A percentile compares a stretch with the other conserved stretches of the same genome.
These are phyloP conservation scores for Mylabris phalerata DNA, from an alignment of 1,140 invertebrate genomes.

Conservation along the genomic window DNA sequence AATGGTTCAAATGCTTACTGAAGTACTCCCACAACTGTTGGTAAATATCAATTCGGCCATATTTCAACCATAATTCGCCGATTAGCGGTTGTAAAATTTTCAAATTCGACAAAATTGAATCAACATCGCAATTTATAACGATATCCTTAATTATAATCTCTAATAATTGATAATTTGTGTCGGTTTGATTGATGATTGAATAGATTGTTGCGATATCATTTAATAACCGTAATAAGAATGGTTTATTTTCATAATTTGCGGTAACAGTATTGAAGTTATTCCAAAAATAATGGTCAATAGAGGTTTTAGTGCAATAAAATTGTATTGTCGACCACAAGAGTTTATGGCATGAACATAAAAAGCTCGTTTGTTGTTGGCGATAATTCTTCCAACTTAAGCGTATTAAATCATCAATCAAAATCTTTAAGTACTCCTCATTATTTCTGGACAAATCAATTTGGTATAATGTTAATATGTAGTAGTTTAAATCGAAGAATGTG, in stretches of 20 bases:
- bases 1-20: slow-evolving; percentile 32
- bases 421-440: slow-evolving; percentile 16
- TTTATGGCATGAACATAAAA: slow-evolving; percentile 26
- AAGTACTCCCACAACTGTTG: slow-evolving; percentile 35
- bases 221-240: slow-evolving; percentile 21
- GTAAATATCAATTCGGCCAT: slow-evolving; percentile 28
- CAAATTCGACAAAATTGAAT: slow-evolving; percentile 19
- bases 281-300: slow-evolving; percentile 20
- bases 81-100: slow-evolving; percentile 28
- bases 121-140: neutral
- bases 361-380: slow-evolving; percentile 12
- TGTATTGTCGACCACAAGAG: slow-evolving; percentile 22
- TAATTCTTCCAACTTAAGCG: slow-evolving; percentile 17
- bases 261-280: slow-evolving; percentile 24
- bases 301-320: slow-evolving; percentile 15
- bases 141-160: neutral
- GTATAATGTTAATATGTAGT: slow-evolving; percentile 21
- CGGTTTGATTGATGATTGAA: neutral
- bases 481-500: slow-evolving; percentile 27
- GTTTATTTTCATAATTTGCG: slow-evolving; percentile 13
- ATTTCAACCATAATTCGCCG: slow-evolving; percentile 27
- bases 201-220: slow-evolving; percentile 21
- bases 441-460: slow-evolving; percentile 13
- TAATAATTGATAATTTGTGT: slow-evolving; percentile 24
- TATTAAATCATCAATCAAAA: slow-evolving; percentile 24